Evolutionary conservation across 2,888 invertebrate species (phyloP), one percentile per base, ranked within the genome.

Genomic region (Byasa hedistus): DNA sequence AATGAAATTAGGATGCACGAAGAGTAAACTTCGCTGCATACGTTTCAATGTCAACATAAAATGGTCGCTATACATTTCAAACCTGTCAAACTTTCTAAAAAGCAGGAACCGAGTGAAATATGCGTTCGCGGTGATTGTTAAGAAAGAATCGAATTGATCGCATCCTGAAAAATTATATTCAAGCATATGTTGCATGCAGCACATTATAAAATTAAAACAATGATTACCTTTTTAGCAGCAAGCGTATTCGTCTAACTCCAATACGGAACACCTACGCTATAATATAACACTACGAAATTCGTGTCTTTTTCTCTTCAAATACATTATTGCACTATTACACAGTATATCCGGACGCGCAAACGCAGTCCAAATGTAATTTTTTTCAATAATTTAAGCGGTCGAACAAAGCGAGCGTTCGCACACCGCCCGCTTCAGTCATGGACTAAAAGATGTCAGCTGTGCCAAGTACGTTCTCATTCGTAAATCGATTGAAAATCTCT

Each of bases 291-390:
- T 92, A 73, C 84, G 85, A 78, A 82, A 86, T 82, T 87, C 82
- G 87, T 89, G 85, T 88, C 87, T 89, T 91, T 89, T 92, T 89
- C 91, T 88, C 86, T 88, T 91, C 83, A 86, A 86, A 92, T 89
- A 87, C 92, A 92, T 92, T 90, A 90, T 91, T 89, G 89, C 88
- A 91, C 90, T 86, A 80, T 83, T 79, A 32, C 82, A 84, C 80
- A 77, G 80, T 80, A 83, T 82, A 83, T 84, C 80, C 80, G 85
- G 87, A 86, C 87, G 83, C 86, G 84, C 77, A 79, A 86, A 86
- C 79, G 88, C 86, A 77, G 86, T 84, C 90, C 87, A 86, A 87
- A 84, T 75, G 77, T 78, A 72, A 78, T 79, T 82, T 79, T 82
- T 84, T 83, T 76, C 75, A 77, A 76, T 78, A 76, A 72, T 72